Percentiles rank a stretch among this genome's conserved stretches.
Conservation (phyloP, 2,888 invertebrate genomes). For the Andrena chrysosceles region DNA sequence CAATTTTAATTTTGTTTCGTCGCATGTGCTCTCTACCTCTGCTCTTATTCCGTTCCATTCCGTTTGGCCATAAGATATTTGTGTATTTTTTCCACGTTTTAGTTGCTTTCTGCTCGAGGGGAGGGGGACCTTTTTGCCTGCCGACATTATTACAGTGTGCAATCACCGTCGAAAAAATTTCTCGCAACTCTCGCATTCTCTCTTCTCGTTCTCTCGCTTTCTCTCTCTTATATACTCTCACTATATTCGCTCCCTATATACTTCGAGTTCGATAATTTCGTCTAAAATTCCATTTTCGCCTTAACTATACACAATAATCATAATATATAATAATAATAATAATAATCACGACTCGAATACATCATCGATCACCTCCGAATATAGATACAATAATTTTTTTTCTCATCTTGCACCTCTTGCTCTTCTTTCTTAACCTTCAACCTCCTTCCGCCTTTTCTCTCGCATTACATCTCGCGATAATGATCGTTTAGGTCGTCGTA, state of each 20-base stretch:
- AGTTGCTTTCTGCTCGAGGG: slow-evolving; percentile 65
- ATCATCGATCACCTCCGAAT: slow-evolving; percentile 83
- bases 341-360: slow-evolving; percentile 84
- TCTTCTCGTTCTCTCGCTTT: slow-evolving; percentile 66
- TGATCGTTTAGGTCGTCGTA: slow-evolving; percentile 83
- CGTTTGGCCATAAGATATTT: slow-evolving; percentile 43
- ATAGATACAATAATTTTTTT: slow-evolving; percentile 84
- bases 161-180: slow-evolving; percentile 76
- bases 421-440: slow-evolving; percentile 59
- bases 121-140: slow-evolving; percentile 75
- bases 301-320: slow-evolving; percentile 82
- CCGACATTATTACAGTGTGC: slow-evolving; percentile 82
- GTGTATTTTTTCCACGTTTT: slow-evolving; percentile 36
- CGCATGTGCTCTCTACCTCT: slow-evolving; percentile 54
- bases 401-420: slow-evolving; percentile 55
- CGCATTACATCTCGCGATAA: slow-evolving; percentile 79
- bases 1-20: slow-evolving; percentile 2
- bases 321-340: slow-evolving; percentile 75
- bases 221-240: slow-evolving; percentile 65
- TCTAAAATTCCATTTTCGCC: slow-evolving; percentile 76
- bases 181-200: slow-evolving; percentile 68
- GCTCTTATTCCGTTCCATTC: slow-evolving; percentile 19
- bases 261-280: slow-evolving; percentile 76
- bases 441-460: slow-evolving; percentile 42
- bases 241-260: slow-evolving; percentile 70